Evolutionary conservation across 1,140 invertebrate genomes (phyloP), one percentile per base, ranked within the genome.

Genomic region (Leguminivora glycinivorella): DNA sequence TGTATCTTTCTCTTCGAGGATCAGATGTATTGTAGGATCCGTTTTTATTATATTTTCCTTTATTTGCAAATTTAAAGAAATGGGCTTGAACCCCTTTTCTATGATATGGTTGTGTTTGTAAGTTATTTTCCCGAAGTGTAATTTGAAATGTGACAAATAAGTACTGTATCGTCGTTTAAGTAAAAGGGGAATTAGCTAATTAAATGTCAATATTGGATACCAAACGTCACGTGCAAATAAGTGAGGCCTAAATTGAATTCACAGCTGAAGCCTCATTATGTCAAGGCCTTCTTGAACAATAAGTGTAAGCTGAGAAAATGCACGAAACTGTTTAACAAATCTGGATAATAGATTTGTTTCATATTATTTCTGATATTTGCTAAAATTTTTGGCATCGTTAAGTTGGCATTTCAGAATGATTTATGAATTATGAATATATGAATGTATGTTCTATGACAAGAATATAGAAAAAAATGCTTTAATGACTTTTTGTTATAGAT

Each of bases 51-150:
- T 9, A 34, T 34, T 12, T 9, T 34, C 31, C 43, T 1, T 47
- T 47, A 25, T 70, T 67, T 69, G 52, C 31, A 6, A 43, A 31
- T 40, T 70, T 19, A 31, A 29, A 3, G 26, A 67, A 58, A 63
- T 19, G 75, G 75, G 77, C 80, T 82, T 82, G 80, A 66, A 82
- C 80, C 74, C 71, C 67, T 69, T 47, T 67, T 40, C 31, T 69
- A 34, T 40, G 26, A 58, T 69, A 71, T 70, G 73, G 72, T 79
- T 79, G 74, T 76, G 70, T 76, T 76, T 68, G 70, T 72, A 7
- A 31, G 71, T 76, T 17, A 6, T 38, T 19, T 60, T 34, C 38
- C 70, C 34, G 38, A 52, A 63, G 68, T 68, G 26, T 63, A 29
- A 29, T 63, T 63, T 63, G 14, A 63, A 29, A 63, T 9, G 26